Base-by-base conservation (phyloP, 1,140 invertebrate species). In the Camponotus vicinus region DNA sequence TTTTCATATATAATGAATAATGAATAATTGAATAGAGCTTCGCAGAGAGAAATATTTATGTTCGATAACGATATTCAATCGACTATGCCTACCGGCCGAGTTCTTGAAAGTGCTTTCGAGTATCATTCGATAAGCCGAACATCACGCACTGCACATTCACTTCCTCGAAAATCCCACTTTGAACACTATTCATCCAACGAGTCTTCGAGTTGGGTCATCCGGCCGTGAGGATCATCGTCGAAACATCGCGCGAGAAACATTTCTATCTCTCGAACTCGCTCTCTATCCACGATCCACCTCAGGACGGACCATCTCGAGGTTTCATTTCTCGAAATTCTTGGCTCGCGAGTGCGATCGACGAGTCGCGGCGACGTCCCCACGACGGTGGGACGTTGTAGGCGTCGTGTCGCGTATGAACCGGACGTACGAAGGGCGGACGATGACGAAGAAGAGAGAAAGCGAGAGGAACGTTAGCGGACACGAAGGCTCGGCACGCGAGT, bases 401-500 rank as follows among this genome's bases (percentile, higher is more conserved):
- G 77, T 61, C 77, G 63, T 32, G 34, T 9, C 66, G 67, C 49
- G 34, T 40, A 52, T 37, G 21, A 34, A 32, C 27, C 55, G 71
- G 61, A 42, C 27, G n/a, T 21, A 34, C 61, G 42, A 15, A 32
- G 63, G 59, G 55, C 55, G 55, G 84, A 37, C 64, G 70, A 34
- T 78, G 63, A 66, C 66, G 15, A 82, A 52, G 73, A 64, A 52
- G 52, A 70, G 49, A 64, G 42, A 75, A 11, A 83, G 61, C 66
- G 45, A 21, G 52, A 86, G 79, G 34, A 78, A 71, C 88, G 73
- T 80, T 67, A 89, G 88, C 80, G 70, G 70, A 88, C 89, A 91
- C 89, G 93, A 93, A 92, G 92, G 90, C 93, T 93, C 94, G 93
- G 93, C 94, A 94, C 94, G 94, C 94, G 93, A 94, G 93, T 94